phyloP scores from a whole-genome alignment of 2,888 invertebrate species.

The Prenolepis imparis region DNA sequence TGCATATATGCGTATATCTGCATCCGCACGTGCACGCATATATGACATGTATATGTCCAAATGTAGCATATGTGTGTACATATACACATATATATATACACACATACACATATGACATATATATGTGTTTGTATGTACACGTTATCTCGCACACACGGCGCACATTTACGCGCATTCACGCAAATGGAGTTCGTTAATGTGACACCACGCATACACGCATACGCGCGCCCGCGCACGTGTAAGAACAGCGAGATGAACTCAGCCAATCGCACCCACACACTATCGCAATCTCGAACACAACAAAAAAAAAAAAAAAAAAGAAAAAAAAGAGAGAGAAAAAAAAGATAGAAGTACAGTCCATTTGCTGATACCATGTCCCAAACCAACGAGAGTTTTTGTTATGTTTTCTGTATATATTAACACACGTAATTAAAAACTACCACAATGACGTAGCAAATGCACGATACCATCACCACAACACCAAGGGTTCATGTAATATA shows the following conservation, averaged over 20 bases:
- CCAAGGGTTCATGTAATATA: constrained; percentile 82
- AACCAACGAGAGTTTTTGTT: constrained; percentile 69
- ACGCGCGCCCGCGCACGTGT: constrained; percentile 46
- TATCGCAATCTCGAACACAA: constrained; percentile 58
- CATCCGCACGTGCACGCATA: constrained; percentile 46
- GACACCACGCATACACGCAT: constrained; percentile 39
- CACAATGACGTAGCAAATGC: constrained; percentile 86
- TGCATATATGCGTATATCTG: constrained; percentile 56
- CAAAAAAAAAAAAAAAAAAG: constrained; percentile 45
- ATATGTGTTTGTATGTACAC: constrained; percentile 47
- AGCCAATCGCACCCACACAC: constrained; percentile 71
- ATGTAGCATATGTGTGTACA: constrained; percentile 16
- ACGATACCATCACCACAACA: constrained; percentile 86
- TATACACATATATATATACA: constrained; percentile 54
- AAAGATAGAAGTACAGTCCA: constrained; percentile 78
- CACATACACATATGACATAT: constrained; percentile 58
- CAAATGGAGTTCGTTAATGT: constrained; percentile 46
- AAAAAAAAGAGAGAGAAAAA: constrained; percentile 75
- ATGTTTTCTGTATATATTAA: constrained; percentile 61
- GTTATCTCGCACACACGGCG: constrained; percentile 38
- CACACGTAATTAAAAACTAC: constrained; percentile 78
- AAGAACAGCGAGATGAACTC: constrained; percentile 58
- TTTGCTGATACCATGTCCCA: constrained; percentile 83
- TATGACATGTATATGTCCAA: constrained; percentile 35
- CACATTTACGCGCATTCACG: constrained; percentile 35